Base-by-base conservation (phyloP, 2,888 invertebrate genomes). In the Torymus tubicola region DNA sequence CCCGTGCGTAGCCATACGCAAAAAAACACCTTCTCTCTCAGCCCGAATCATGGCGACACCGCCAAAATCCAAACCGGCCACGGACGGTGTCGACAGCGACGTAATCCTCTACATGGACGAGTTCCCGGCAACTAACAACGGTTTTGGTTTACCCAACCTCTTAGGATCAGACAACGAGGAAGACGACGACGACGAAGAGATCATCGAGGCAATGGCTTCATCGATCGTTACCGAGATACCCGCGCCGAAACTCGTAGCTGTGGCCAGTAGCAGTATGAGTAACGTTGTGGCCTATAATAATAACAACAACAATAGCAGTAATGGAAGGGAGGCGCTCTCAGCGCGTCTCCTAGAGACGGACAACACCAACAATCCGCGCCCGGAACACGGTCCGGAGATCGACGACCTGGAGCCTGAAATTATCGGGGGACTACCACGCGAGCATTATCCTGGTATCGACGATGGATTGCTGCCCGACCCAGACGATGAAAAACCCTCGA, bases 331-430 rank as follows among this genome's bases (percentile, higher is more conserved):
- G 5, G 57, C 14, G 52, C n/a, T 18, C 31, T 12, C 5, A 13
- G 13, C 91, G 81, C 91, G 92, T 0, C 90, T 92, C 0, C 85
- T 92, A 70, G 93, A 93, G 82, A 91, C 91, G 0, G 91, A 92
- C 57, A 89, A 89, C 71, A 89, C 86, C 0, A 89, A 89, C 77
- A 92, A 90, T 68, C 89, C 89, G 64, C 92, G 92, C 0, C 93
- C 93, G 0, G 93, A 92, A 55, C 92, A 93, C 60, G 93, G 92
- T 18, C 92, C 93, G 10, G 94, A 94, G 87, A 89, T 92, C 61
- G 94, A 94, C 77, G 93, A 93, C 78, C 89, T 93, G 63, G 92
- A 92, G 12, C 83, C 87, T 42, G 88, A 88, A 14, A 85, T 72
- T 0, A 71, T 78, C 0, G 91, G 76, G 81, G 65, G 52, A 14